Conservation (phyloP, 2,888 invertebrate genomes). For the Orthonevra nobilis region DNA sequence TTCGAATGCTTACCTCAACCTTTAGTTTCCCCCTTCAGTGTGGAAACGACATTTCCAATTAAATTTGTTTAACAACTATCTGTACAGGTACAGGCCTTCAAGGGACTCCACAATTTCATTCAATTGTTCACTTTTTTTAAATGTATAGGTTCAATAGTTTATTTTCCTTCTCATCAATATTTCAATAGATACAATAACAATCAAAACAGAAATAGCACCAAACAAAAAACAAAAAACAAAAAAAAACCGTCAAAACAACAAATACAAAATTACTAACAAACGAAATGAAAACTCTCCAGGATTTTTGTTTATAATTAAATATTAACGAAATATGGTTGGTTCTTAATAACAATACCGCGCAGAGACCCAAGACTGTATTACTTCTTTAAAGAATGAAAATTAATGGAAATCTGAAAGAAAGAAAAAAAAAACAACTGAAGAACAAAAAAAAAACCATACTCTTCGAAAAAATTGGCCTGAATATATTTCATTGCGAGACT, state of each 20-base stretch:
- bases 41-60: conserved; percentile 42
- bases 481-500: conserved; percentile 67
- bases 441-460: too few species aligned
- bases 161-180: neutral
- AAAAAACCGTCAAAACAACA: neutral
- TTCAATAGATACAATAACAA: conserved; percentile 10
- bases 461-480: conserved; percentile 65
- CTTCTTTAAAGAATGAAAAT: conserved; percentile 61
- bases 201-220: conserved; percentile 16
- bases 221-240: conserved; percentile 21
- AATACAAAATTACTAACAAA: neutral
- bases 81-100: neutral
- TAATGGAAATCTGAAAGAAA: conserved; percentile 57
- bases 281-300: neutral
- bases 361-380: conserved; percentile 55
- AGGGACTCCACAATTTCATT: conserved; percentile 12
- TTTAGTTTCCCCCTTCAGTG: conserved; percentile 8
- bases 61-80: conserved; percentile 11
- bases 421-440: too few species aligned
- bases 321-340: conserved; percentile 17
- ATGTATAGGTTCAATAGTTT: conserved; percentile 27
- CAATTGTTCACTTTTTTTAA: conserved; percentile 29
- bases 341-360: conserved; percentile 44
- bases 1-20: conserved; percentile 59
- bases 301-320: conserved; percentile 9